Base-by-base conservation (phyloP, 2,888 invertebrate genomes). In the Tachina grossa region DNA sequence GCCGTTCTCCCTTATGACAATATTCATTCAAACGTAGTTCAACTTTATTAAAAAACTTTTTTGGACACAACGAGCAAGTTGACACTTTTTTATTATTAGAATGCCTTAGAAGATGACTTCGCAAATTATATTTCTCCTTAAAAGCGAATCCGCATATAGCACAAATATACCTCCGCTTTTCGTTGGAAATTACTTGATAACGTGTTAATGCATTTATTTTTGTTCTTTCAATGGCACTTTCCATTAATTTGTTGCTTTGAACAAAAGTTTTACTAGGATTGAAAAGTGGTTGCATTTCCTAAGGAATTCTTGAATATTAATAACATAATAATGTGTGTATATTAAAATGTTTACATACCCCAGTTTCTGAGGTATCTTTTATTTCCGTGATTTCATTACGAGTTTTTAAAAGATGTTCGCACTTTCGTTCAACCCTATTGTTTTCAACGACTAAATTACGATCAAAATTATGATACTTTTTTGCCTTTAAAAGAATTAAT, bases 51-150 rank as follows among this genome's bases (percentile, higher is more conserved):
- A 76, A 66, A 80, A 88, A 88, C 9, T 59, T 43, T 69, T 87
- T 88, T 5, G 75, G 61, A 43, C 88, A 88, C 14, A 71, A 55
- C 5, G 83, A 71, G 49, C 87, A 88, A 9, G 57, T 66, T 43
- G 88, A 90, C 0, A 90, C 90, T 5, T 89, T 89, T 39, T 90
- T 90, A 3, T 90, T 90, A 3, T 91, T 91, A 0, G 91, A 91
- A 51, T 91, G 91, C 9, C 89, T 89, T 9, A 90, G 87, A 5
- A 88, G 77, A 83, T 91, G 91, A 9, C 90, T 88, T 9, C 88
- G 89, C n/a, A 91, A 77, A 43, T 89, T 91, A 76, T 89, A 89
- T 72, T 89, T 88, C 53, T 88, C 89, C 5, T 90, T 74, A 57
- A 83, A 85, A 8, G 80, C 66, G 59, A 81, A 88, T 13, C 87